These are phyloP conservation scores for Papilio polyxenes DNA, from an alignment of 1,140 invertebrate species.

Conservation along the genomic window DNA sequence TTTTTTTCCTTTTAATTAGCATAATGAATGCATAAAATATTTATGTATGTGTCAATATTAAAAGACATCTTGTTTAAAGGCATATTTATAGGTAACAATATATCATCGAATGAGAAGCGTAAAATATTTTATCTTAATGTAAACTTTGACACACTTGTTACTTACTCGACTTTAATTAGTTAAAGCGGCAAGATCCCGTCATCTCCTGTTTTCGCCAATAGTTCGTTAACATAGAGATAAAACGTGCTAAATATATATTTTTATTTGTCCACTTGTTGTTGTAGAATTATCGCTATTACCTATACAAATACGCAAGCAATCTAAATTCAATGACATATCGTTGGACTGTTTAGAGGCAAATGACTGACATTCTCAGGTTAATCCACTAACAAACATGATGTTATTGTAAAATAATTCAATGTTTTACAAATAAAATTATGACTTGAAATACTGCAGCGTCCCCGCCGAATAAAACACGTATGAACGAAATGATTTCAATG, in stretches of 20 bases:
- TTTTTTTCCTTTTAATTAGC: no score
- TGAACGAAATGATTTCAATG: no score
- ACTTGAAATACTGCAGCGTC: no score
- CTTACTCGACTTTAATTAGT: no score
- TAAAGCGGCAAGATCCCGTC: neutral
- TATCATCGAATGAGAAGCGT: neutral
- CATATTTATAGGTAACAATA: no score
- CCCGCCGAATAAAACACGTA: no score
- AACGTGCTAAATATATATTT: neutral
- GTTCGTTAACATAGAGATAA: neutral
- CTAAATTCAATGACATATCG: conserved; percentile 15
- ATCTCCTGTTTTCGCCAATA: conserved; percentile 4
- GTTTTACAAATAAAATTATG: no score
- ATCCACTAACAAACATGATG: neutral
- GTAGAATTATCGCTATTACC: conserved; percentile 1
- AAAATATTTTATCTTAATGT: conserved; percentile 4
- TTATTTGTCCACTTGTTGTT: neutral
- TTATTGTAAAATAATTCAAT: no score
- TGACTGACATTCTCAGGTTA: neutral
- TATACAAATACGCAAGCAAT: conserved; percentile 7
- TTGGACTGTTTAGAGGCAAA: neutral
- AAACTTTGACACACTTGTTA: neutral
- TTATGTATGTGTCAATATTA: no score
- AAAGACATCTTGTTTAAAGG: no score
- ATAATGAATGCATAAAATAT: no score